phyloP scores from a whole-genome alignment of 2,113 vertebrate genomes.

The Pachypanchax playfairii region DNA sequence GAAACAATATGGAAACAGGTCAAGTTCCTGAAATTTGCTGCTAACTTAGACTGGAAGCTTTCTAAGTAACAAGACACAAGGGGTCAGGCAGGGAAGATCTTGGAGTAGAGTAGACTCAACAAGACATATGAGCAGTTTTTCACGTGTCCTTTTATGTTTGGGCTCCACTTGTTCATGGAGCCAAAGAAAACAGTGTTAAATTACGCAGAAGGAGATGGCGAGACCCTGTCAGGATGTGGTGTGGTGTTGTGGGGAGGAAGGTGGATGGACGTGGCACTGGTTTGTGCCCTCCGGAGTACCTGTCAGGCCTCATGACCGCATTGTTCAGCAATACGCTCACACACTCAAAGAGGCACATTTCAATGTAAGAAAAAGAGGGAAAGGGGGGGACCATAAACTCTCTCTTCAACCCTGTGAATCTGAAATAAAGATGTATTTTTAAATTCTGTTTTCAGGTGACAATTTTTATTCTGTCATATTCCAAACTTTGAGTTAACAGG shows the following conservation, averaged over 20 bases:
- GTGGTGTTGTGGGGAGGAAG: conserved; percentile 54
- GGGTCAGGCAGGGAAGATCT: conserved; percentile 37
- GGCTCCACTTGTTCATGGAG: conserved; percentile 45
- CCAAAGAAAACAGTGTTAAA: conserved; percentile 78
- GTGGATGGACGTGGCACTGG: conserved; percentile 76
- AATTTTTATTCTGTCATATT: too few relatives aligned
- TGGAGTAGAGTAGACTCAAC: conserved; percentile 29
- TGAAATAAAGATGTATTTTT: conserved; percentile 4
- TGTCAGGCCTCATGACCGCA: conserved; percentile 81
- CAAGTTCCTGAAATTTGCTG: conserved; percentile 27
- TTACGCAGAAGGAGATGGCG: conserved; percentile 79
- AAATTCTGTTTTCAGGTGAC: not conserved
- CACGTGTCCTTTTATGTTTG: conserved; percentile 54
- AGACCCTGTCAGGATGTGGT: conserved; percentile 77
- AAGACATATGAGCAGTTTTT: conserved; percentile 67
- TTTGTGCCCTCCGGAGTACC: conserved; percentile 74
- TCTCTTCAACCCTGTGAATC: not conserved
- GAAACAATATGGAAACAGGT: conserved; percentile 13
- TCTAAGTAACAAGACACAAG: conserved; percentile 38
- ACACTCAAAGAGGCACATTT: conserved; percentile 5
- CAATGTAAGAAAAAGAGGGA: conserved; percentile 14
- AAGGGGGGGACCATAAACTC: conserved; percentile 5
- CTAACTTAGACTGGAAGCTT: conserved; percentile 24
- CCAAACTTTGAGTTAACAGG: too few relatives aligned
- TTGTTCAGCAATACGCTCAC: conserved; percentile 42